phyloP scores from a whole-genome alignment of 2,797 vertebrate species.

The Psittacula echo region DNA sequence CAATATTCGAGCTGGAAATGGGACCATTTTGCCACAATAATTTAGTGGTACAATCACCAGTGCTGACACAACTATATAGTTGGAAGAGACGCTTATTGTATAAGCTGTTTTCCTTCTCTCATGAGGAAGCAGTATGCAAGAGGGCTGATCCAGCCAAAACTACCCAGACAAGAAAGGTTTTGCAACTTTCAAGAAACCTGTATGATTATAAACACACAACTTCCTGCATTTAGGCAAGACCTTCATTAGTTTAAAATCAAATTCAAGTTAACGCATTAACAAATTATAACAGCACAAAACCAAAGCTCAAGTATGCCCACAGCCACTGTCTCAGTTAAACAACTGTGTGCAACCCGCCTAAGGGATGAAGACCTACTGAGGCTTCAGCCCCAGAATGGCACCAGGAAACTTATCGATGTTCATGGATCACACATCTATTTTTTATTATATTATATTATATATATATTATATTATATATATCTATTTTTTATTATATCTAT shows the following conservation, averaged over 20 bases:
- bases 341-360: not conserved
- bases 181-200: not conserved
- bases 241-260: not conserved
- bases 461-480: no score
- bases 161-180: not conserved
- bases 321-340: not conserved
- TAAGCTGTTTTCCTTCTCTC: not conserved
- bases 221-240: not conserved
- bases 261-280: not conserved
- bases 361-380: not conserved
- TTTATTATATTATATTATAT: no score
- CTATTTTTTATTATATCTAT: no score
- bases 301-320: not conserved
- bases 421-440: not conserved
- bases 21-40: not conserved
- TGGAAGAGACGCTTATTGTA: not conserved
- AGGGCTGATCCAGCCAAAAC: not conserved
- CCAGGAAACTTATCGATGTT: not conserved
- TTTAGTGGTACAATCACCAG: not conserved
- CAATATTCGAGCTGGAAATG: not conserved
- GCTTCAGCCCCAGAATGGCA: not conserved
- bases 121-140: not conserved
- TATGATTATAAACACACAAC: not conserved
- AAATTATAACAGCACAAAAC: not conserved
- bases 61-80: fast-evolving